phyloP scores from a whole-genome alignment of 2,797 vertebrate species.

The Morus bassanus region DNA sequence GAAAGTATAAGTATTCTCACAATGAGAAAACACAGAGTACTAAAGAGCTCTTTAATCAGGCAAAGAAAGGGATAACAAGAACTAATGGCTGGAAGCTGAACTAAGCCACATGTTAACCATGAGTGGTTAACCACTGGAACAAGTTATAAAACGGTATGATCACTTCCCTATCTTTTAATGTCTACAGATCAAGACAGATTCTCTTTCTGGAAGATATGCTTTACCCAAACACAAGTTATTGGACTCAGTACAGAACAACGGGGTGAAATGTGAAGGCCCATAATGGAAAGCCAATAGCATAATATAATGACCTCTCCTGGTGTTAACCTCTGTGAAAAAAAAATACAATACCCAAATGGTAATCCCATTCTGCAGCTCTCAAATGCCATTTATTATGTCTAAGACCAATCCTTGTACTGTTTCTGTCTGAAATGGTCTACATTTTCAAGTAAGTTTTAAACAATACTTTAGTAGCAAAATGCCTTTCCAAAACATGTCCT shows the following conservation, averaged over 20 bases:
- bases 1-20: neutral
- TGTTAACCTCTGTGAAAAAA: neutral
- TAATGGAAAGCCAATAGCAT: neutral
- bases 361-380: neutral
- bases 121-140: constrained; percentile 54
- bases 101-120: constrained; percentile 45
- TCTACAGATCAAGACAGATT: constrained; percentile 2
- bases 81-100: constrained; percentile 35
- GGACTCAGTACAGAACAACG: neutral
- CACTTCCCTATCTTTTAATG: constrained; percentile 38
- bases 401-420: neutral
- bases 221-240: neutral
- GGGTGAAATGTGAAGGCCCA: neutral
- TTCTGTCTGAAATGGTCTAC: neutral
- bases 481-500: neutral
- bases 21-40: neutral
- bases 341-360: neutral
- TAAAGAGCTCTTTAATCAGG: constrained; percentile 20
- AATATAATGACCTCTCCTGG: neutral
- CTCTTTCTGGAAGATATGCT: neutral
- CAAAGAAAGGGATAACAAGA: constrained; percentile 28
- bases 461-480: neutral
- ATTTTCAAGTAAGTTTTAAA: neutral
- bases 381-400: neutral
- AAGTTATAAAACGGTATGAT: constrained; percentile 47